These are phyloP conservation scores for Hestina assimilis DNA, from an alignment of 1,140 invertebrate genomes.

Conservation along the genomic window DNA sequence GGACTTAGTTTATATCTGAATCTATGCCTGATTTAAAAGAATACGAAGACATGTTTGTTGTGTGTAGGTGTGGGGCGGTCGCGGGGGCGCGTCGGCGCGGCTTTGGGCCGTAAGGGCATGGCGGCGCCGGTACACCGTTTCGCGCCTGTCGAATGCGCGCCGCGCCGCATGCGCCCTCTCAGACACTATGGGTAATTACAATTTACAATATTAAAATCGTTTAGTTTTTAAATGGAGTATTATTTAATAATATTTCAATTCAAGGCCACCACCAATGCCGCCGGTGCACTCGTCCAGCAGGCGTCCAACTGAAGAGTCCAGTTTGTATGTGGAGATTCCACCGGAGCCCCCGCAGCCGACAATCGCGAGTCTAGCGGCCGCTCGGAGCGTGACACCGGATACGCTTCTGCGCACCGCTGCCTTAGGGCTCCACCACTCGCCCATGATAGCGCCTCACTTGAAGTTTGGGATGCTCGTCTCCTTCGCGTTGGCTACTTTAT, in stretches of 20 bases:
- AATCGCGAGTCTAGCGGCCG: constrained; percentile 64
- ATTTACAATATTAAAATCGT: neutral
- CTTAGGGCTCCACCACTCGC: constrained; percentile 65
- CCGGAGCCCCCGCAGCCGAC: constrained; percentile 57
- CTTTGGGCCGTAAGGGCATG: constrained; percentile 79
- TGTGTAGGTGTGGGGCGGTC: constrained; percentile 50
- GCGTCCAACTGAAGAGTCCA: constrained; percentile 46
- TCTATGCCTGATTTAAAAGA: neutral
- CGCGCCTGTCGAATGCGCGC: constrained; percentile 80
- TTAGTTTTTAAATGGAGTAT: neutral
- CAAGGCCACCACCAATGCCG: constrained; percentile 52
- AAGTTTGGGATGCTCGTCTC: constrained; percentile 84
- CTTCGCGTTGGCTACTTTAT: constrained; percentile 81
- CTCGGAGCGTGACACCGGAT: constrained; percentile 66
- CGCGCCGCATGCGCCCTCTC: constrained; percentile 73
- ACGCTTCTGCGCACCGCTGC: constrained; percentile 64
- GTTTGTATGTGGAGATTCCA: constrained; percentile 71
- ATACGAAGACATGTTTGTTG: neutral
- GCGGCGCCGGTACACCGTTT: constrained; percentile 84
- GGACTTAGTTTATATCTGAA: too few relatives aligned
- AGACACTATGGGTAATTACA: constrained; percentile 56
- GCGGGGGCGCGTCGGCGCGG: constrained; percentile 43
- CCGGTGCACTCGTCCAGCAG: constrained; percentile 45
- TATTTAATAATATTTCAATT: neutral
- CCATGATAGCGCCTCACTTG: constrained; percentile 78